Conservation (phyloP, 2,888 invertebrate species). For the Eupeodes latifasciatus region DNA sequence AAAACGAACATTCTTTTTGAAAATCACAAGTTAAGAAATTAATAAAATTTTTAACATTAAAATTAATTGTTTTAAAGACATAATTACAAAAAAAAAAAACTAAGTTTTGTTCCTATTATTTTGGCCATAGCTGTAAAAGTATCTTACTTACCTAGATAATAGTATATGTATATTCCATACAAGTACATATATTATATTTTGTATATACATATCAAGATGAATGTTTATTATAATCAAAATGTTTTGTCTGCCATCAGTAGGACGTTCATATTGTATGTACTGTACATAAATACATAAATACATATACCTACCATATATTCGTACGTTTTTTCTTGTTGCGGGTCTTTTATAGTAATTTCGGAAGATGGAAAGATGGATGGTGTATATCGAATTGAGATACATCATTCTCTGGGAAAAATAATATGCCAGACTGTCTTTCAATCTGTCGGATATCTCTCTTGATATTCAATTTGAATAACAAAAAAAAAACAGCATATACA, state of each 20-base stretch:
- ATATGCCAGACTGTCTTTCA: constrained; percentile 34
- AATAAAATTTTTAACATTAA: too few relatives aligned
- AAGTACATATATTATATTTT: too few relatives aligned
- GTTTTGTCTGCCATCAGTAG: constrained; percentile 24
- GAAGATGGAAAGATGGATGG: constrained; percentile 24
- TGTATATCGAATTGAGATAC: constrained; percentile 35
- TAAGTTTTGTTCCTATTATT: too few relatives aligned
- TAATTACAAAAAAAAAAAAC: too few relatives aligned
- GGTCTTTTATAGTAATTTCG: constrained; percentile 28
- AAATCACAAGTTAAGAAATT: too few relatives aligned
- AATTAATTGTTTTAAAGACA: too few relatives aligned
- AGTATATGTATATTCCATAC: too few relatives aligned
- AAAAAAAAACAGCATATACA: not conserved
- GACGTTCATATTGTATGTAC: too few relatives aligned
- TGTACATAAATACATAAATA: too few relatives aligned
- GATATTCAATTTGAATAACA: not conserved
- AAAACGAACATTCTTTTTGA: too few relatives aligned
- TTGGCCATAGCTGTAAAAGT: not conserved
- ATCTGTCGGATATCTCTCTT: constrained; percentile 20
- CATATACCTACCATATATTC: not conserved
- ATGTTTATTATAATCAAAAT: constrained; percentile 11
- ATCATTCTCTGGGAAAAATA: constrained; percentile 24
- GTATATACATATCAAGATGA: not conserved
- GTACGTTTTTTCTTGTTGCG: not conserved
- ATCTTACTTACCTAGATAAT: not conserved